Evolutionary conservation across 2,797 vertebrate genomes (phyloP), one percentile per base, ranked within the genome.

Genomic region (Scomberomorus guttatus): DNA sequence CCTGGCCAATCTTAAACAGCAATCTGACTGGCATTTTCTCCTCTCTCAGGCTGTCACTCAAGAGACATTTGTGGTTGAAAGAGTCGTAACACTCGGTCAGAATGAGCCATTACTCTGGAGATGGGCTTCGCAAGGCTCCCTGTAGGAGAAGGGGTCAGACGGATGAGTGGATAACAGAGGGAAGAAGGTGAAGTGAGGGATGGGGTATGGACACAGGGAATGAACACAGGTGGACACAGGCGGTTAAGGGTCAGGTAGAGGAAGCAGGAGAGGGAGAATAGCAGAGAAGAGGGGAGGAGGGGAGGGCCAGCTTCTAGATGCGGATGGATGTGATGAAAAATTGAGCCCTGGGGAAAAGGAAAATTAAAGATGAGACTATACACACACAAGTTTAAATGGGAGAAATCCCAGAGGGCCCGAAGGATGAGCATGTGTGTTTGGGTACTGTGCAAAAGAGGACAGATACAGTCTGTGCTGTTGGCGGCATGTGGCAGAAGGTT

Each of bases 11-110:
- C 86, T 86, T 39, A 68, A 78, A 76, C 77, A 76, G 72, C 89
- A 85, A 85, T 92, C 90, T 84, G 74, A 89, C 87, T 76, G 84
- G 79, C 78, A 81, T 87, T 88, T 84, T 81, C 88, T 77, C 73
- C 69, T 73, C 82, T 89, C 77, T 69, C 59, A 55, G 79, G 68
- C 87, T 85, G 89, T 88, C 90, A 86, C 85, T 91, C 80, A 90
- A 50, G 77, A 87, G 74, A 84, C 60, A 73, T 87, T 85, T 77
- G 84, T 27, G 85, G 84, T 77, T 80, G 77, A 87, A 91, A 84
- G 86, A 87, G 81, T 78, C 39, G 73, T 81, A 87, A 81, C 88
- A 77, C 75, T 80, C 14, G 39, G 74, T 73, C 78, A 67, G 79
- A 90, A 87, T 71, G 77, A 90, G 81, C 81, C 78, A 80, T 91